These are phyloP conservation scores for Drosophila planitibia DNA, from an alignment of 2,888 invertebrate species.

Conservation along the genomic window DNA sequence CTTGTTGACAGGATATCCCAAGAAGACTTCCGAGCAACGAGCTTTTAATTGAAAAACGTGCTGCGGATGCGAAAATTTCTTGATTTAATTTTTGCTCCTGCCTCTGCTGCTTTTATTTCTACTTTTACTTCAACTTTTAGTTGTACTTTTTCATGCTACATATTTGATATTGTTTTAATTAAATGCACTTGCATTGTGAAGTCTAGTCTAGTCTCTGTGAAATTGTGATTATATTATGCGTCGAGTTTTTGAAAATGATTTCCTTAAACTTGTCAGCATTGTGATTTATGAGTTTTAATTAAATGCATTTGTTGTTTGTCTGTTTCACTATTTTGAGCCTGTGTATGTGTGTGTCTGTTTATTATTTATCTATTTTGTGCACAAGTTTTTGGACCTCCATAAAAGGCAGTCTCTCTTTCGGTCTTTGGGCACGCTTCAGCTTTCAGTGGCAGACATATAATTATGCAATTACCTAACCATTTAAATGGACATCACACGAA, in stretches of 20 bases:
- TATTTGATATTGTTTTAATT: slow-evolving; percentile 43
- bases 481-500: slow-evolving; percentile 73
- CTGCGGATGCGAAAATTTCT: slow-evolving; percentile 49
- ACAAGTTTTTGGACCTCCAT: slow-evolving; percentile 3
- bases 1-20: slow-evolving; percentile 55
- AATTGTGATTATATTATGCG: slow-evolving; percentile 1
- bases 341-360: slow-evolving; percentile 12
- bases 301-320: slow-evolving; percentile 48
- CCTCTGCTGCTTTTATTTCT: not conserved
- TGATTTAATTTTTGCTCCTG: slow-evolving; percentile 25
- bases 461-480: slow-evolving; percentile 79
- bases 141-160: not conserved
- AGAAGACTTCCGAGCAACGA: slow-evolving; percentile 50
- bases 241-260: slow-evolving; percentile 47
- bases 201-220: not conserved
- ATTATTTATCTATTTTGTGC: slow-evolving; percentile 35
- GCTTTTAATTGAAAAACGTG: slow-evolving; percentile 84
- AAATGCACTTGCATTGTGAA: slow-evolving; percentile 49
- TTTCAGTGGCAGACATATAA: slow-evolving; percentile 65
- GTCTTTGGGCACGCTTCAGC: slow-evolving; percentile 38
- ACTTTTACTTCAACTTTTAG: not conserved
- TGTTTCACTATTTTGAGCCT: not conserved
- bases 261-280: slow-evolving; percentile 62
- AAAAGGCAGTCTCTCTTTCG: not conserved
- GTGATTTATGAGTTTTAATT: slow-evolving; percentile 75